A percentile compares a stretch with the other conserved stretches of the same genome.
Conservation (phyloP, 2,888 invertebrate genomes). For the Andrena camellia region DNA sequence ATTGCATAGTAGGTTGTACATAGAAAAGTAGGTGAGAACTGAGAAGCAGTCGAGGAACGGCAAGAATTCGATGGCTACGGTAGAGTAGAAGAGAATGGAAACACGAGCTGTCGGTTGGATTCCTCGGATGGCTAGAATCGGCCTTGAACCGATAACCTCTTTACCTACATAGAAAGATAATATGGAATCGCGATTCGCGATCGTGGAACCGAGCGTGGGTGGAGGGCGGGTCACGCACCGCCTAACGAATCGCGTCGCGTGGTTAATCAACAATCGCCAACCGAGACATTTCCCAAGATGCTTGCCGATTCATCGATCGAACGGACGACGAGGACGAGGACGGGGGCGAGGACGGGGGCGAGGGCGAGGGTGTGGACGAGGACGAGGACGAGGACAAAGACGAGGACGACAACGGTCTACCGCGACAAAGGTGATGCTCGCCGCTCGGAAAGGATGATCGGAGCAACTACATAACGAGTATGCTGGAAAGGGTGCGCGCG, state of each 20-base stretch:
- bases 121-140: conserved; percentile 26
- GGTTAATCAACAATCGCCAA: too few species aligned
- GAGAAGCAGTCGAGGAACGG: not conserved
- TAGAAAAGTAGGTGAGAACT: not conserved
- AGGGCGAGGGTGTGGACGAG: too few species aligned
- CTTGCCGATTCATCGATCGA: too few species aligned
- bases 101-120: not conserved
- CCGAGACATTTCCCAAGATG: too few species aligned
- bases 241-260: too few species aligned
- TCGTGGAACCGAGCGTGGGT: too few species aligned
- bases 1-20: conserved; percentile 19
- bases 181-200: conserved; percentile 6
- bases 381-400: too few species aligned
- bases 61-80: not conserved
- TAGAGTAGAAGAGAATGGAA: not conserved
- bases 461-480: not conserved
- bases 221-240: too few species aligned
- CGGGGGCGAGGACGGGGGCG: too few species aligned
- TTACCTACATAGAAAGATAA: conserved; percentile 57
- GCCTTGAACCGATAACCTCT: conserved; percentile 60
- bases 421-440: not conserved
- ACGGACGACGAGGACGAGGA: too few species aligned
- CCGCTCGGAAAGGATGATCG: not conserved
- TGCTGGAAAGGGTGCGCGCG: not conserved
- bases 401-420: too few species aligned